Evolutionary conservation across 1,140 invertebrate species (phyloP).

Genomic region (Pemphigus obesinymphae): DNA sequence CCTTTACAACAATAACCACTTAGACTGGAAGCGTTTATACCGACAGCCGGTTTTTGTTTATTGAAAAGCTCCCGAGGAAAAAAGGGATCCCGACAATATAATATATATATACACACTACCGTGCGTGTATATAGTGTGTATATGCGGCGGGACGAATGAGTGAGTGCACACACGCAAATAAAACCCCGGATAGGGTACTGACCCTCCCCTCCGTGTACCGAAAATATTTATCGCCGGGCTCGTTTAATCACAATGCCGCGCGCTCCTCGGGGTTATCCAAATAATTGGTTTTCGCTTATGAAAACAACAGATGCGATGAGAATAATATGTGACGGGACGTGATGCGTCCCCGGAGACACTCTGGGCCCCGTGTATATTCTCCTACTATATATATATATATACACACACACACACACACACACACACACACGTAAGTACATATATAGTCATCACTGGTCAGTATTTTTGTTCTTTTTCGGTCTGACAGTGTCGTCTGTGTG

Average conservation of each 20-base stretch:
- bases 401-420: too few species aligned
- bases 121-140: too few species aligned
- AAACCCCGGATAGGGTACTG: neutral
- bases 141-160: neutral
- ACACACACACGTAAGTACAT: too few species aligned
- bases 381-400: too few species aligned
- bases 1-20: conserved; percentile 27
- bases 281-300: conserved; percentile 34
- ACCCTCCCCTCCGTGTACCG: neutral
- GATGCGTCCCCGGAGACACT: neutral
- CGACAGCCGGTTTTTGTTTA: conserved; percentile 17
- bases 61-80: conserved; percentile 22
- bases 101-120: neutral
- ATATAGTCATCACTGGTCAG: neutral
- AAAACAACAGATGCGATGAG: conserved; percentile 30
- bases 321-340: conserved; percentile 16
- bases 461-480: neutral
- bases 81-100: neutral
- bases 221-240: conserved; percentile 17
- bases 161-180: neutral
- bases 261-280: neutral
- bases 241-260: conserved; percentile 10
- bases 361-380: neutral
- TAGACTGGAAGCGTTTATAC: conserved; percentile 3
- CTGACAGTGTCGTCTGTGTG: neutral